A percentile compares a stretch with the other conserved stretches of the same genome.
These are phyloP conservation scores for Hippocampus abdominalis DNA, from an alignment of 2,113 vertebrate genomes.

Conservation along the genomic window DNA sequence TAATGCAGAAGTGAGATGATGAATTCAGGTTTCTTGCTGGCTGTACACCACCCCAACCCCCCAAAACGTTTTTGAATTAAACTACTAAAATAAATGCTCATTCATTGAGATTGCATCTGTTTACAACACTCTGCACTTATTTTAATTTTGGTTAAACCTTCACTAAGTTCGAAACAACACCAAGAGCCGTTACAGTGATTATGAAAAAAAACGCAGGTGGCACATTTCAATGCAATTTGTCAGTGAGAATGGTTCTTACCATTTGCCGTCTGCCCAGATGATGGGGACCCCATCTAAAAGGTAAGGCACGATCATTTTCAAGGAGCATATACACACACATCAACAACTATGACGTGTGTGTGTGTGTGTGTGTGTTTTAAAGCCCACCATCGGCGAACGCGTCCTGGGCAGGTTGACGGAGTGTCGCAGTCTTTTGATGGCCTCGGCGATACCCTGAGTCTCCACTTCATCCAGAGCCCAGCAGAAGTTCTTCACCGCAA, in stretches of 20 bases:
- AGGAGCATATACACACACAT: conserved; percentile 3
- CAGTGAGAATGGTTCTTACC: conserved; percentile 46
- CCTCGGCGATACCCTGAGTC: conserved; percentile 81
- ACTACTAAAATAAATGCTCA: too few relatives aligned
- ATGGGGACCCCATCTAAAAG: conserved; percentile 73
- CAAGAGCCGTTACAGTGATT: background rate
- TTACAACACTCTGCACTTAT: background rate
- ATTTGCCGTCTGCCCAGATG: conserved; percentile 59
- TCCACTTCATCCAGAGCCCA: conserved; percentile 87
- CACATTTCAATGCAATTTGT: background rate
- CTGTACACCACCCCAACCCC: background rate
- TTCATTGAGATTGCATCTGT: background rate
- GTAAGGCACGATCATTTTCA: conserved; percentile 1
- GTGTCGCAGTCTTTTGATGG: conserved; percentile 84
- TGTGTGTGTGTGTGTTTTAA: background rate
- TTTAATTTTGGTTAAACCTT: background rate
- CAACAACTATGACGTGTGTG: background rate
- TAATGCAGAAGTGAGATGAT: background rate
- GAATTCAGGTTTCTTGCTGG: background rate
- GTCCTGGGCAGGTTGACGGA: conserved; percentile 83
- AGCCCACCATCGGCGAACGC: conserved; percentile 79
- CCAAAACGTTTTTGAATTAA: too few relatives aligned
- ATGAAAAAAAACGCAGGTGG: background rate
- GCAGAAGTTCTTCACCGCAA: conserved; percentile 89
- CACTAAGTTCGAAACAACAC: background rate